Percentiles rank a stretch among this genome's conserved stretches.
Evolutionary conservation across 1,140 invertebrate genomes (phyloP).

Genomic region (Branchinecta lindahli): DNA sequence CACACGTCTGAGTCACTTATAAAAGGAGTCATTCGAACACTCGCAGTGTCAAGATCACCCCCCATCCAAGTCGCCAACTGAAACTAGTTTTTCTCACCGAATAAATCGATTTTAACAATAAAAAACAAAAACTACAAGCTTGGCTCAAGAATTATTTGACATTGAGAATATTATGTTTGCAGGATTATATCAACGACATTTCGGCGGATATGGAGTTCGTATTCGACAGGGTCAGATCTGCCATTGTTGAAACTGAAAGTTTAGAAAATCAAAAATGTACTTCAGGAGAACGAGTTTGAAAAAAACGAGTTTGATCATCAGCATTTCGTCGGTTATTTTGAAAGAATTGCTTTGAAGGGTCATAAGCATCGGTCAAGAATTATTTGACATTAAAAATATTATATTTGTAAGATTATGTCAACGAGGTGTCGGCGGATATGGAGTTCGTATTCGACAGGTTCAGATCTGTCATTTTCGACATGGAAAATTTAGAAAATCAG

Average conservation of each 20-base stretch:
- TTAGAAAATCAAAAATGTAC: not conserved
- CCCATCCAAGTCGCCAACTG: no score
- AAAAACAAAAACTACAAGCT: no score
- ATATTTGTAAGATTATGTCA: constrained; percentile 1
- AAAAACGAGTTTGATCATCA: constrained; percentile 9
- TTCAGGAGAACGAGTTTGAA: no score
- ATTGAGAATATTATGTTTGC: not conserved
- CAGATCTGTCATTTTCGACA: not conserved
- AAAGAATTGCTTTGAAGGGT: no score
- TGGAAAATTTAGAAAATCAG: not conserved
- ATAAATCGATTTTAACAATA: no score
- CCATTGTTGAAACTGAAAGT: not conserved
- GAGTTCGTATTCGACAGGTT: not conserved
- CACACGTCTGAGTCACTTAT: no score
- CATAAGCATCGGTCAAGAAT: no score
- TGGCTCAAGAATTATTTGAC: no score
- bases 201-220: not conserved
- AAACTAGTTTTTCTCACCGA: no score
- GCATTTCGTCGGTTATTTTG: not conserved
- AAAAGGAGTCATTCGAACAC: no score
- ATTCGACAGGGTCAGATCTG: not conserved
- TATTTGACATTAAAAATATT: no score
- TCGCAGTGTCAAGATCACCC: no score
- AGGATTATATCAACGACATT: not conserved
- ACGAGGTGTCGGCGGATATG: not conserved